Evolutionary conservation across 1,140 invertebrate genomes (phyloP).

Genomic region (Hetaerina americana): DNA sequence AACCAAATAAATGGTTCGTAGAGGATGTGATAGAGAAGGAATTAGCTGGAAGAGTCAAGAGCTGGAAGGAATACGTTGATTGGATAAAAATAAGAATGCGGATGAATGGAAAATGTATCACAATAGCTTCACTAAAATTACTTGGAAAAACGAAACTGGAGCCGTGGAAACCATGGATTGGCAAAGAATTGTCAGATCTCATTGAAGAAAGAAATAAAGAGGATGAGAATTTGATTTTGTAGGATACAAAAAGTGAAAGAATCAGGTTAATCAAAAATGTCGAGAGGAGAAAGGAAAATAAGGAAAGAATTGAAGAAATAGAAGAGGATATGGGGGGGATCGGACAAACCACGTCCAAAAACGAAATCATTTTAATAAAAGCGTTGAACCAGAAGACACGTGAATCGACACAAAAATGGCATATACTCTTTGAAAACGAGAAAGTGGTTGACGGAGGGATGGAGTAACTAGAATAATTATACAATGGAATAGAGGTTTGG

Average conservation of each 20-base stretch:
- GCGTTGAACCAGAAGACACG: too few species aligned
- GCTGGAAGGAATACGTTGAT: neutral
- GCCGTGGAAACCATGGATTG: neutral
- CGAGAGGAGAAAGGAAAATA: neutral
- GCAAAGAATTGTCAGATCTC: neutral
- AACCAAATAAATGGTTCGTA: neutral
- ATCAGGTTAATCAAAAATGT: neutral
- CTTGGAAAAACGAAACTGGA: neutral
- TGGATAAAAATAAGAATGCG: neutral
- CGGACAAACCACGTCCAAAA: neutral
- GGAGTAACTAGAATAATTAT: too few species aligned
- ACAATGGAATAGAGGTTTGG: too few species aligned
- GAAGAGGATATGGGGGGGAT: neutral
- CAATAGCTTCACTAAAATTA: neutral
- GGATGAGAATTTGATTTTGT: neutral
- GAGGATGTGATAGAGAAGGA: neutral
- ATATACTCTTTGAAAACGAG: too few species aligned
- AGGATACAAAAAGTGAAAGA: neutral
- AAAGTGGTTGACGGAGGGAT: too few species aligned
- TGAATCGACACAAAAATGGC: too few species aligned
- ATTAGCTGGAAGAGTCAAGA: neutral
- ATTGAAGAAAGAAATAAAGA: neutral
- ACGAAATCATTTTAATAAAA: neutral
- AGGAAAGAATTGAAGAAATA: neutral
- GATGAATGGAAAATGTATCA: neutral